These are phyloP conservation scores for Chironomus striatipennis DNA, from an alignment of 1,140 invertebrate species.

Conservation along the genomic window DNA sequence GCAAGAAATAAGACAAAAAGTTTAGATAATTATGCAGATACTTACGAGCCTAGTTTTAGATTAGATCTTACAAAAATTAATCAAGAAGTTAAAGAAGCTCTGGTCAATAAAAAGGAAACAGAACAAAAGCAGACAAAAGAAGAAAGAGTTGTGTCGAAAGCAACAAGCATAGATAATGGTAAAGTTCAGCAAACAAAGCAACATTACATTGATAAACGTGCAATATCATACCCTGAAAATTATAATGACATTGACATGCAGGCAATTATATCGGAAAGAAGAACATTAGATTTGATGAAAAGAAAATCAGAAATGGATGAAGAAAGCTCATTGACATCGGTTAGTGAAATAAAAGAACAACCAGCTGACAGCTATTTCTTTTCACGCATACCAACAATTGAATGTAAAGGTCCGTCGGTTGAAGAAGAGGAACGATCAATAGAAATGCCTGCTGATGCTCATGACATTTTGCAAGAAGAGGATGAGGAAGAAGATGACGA, in stretches of 20 bases:
- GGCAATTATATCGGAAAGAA: constrained; percentile 49
- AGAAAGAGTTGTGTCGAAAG: background rate
- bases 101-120: background rate
- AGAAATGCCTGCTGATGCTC: constrained; percentile 30
- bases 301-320: constrained; percentile 35
- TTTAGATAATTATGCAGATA: constrained; percentile 38
- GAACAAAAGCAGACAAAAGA: background rate
- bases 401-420: constrained; percentile 37
- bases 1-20: constrained; percentile 53
- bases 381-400: constrained; percentile 38
- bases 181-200: background rate
- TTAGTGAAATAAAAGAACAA: constrained; percentile 46
- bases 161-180: background rate
- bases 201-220: background rate
- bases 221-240: constrained; percentile 25
- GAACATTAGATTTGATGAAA: constrained; percentile 45
- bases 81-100: background rate
- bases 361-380: constrained; percentile 33
- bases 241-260: constrained; percentile 48
- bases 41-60: constrained; percentile 29
- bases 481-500: too few species aligned
- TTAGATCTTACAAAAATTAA: constrained; percentile 32
- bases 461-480: too few species aligned
- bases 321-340: constrained; percentile 49
- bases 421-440: constrained; percentile 33